Percentiles rank a stretch among this genome's conserved stretches.
phyloP scores from a whole-genome alignment of 2,113 vertebrate genomes.

The Platichthys stellatus region DNA sequence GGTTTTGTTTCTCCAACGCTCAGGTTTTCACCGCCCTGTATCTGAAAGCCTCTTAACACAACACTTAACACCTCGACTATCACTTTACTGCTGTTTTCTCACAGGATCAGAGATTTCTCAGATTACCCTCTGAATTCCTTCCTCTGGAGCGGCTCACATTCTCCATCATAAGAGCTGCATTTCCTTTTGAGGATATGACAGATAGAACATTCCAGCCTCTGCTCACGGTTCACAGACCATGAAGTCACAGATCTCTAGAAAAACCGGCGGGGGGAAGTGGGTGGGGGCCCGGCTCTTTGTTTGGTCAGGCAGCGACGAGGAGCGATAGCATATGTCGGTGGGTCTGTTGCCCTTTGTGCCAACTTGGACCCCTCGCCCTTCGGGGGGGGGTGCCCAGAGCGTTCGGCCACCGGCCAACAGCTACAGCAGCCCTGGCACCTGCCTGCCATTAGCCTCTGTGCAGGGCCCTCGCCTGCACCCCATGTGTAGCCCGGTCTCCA shows the following conservation, averaged over 20 bases:
- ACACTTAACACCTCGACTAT: conserved; percentile 36
- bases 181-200: conserved; percentile 85
- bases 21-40: conserved; percentile 37
- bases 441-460: conserved; percentile 78
- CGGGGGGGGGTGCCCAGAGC: neutral
- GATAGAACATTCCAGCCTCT: conserved; percentile 76
- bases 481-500: conserved; percentile 63
- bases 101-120: conserved; percentile 48
- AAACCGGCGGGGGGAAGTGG: conserved; percentile 46
- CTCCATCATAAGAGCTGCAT: conserved; percentile 52
- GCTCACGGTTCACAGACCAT: conserved; percentile 86
- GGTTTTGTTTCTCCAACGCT: conserved; percentile 7
- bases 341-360: conserved; percentile 53
- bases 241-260: conserved; percentile 85
- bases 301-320: conserved; percentile 81
- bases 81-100: conserved; percentile 16
- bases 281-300: conserved; percentile 73
- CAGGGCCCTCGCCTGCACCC: conserved; percentile 74
- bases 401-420: conserved; percentile 74
- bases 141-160: conserved; percentile 32
- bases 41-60: conserved; percentile 29
- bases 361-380: conserved; percentile 44
- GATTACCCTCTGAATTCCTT: conserved; percentile 63
- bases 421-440: conserved; percentile 83
- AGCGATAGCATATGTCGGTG: conserved; percentile 67